Base-by-base conservation (phyloP, 2,888 invertebrate genomes). In the Ectemnius lituratus region DNA sequence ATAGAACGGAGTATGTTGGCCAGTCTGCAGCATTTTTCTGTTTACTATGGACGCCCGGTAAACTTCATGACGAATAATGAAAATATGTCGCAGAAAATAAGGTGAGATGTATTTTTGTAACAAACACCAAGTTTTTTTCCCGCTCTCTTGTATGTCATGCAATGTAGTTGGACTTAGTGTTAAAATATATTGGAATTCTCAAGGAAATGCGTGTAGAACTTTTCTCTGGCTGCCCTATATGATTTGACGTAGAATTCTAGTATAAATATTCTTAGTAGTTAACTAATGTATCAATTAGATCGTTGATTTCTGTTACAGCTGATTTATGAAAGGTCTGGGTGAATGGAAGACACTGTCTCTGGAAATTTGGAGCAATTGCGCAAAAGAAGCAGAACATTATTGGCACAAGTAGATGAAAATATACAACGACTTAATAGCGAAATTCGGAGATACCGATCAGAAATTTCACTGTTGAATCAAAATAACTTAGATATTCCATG, bases 301-400 rank as follows among this genome's bases (percentile, higher is more conserved):
- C 52, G 52, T 1, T 52, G 16, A 52, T 52, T 52, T 52, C 5
- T 52, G 2, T 52, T 52, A 52, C 52, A 52, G 52, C n/a, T 52
- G 52, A 52, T 52, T 16, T 52, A 16, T 14, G n/a, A 52, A 52
- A 52, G 14, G 37, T 37, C 37, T 37, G 5, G 37, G 37, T 37
- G n/a, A 63, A 85, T 84, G 82, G 78, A 56, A 70, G 67, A 81
- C 58, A 72, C 62, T 18, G 73, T 84, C 5, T 62, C 74, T 16
- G 61, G 65, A 4, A 70, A 62, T 23, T 76, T 84, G 47, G 72
- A 85, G 52, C 78, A 67, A 23, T 76, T 84, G 23, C 84, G 86
- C 18, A 79, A 76, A 46, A 81, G 52, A 65, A 86, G 86, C 64
- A 79, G 80, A 11, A 66, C 65, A 59, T 67, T 83, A 37, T 67